Evolutionary conservation across 1,140 invertebrate genomes (phyloP).

Genomic region (Phthorimaea operculella): DNA sequence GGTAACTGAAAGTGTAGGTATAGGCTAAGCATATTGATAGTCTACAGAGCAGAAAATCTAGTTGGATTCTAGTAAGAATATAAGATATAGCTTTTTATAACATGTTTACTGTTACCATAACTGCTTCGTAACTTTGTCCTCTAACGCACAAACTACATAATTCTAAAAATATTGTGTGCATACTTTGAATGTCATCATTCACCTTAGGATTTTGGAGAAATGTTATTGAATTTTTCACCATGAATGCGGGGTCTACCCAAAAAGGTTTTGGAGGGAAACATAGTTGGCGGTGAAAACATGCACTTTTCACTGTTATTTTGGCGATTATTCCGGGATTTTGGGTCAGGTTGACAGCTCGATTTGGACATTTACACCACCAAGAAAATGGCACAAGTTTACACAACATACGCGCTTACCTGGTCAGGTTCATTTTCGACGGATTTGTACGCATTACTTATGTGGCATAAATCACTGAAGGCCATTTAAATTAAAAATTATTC

Average conservation of each 20-base stretch:
- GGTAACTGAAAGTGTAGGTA: too few relatives aligned
- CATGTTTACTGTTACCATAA: not conserved
- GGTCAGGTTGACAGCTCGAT: conserved; percentile 65
- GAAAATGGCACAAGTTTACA: conserved; percentile 50
- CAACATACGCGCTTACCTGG: conserved; percentile 55
- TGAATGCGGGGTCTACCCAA: not conserved
- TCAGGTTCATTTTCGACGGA: conserved; percentile 64
- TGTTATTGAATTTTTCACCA: conserved; percentile 9
- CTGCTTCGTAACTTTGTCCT: conserved; percentile 50
- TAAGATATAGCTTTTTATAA: not conserved
- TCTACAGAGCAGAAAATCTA: not conserved
- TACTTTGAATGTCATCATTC: conserved; percentile 52
- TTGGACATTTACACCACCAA: conserved; percentile 57
- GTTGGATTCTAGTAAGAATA: not conserved
- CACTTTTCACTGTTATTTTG: conserved; percentile 36
- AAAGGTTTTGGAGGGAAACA: not conserved
- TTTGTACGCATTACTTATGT: conserved; percentile 64
- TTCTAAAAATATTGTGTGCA: conserved; percentile 65
- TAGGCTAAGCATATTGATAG: too few relatives aligned
- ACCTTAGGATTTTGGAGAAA: conserved; percentile 19
- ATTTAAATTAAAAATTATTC: conserved; percentile 67
- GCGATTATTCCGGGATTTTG: conserved; percentile 54
- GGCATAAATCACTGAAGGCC: conserved; percentile 68
- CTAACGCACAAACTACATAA: conserved; percentile 55
- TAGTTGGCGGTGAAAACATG: conserved; percentile 17